Percentiles rank a stretch among this genome's conserved stretches.
Conservation (phyloP, 2,113 vertebrate species). For the Phalacrocorax brasilianus region DNA sequence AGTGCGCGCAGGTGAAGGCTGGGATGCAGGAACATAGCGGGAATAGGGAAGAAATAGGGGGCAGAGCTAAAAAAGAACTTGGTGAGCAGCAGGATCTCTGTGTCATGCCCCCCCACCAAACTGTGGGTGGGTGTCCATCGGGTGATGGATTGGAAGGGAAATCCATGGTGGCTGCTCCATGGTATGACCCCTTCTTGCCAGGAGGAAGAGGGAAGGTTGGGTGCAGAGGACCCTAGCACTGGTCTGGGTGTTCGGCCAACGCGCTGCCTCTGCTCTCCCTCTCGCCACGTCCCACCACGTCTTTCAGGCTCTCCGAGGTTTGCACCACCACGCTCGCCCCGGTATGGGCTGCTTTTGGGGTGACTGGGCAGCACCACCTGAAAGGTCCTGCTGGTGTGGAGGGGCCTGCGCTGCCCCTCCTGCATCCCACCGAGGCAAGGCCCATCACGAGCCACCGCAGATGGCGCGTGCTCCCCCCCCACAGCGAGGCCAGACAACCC, state of each 20-base stretch:
- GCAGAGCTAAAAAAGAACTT: not conserved
- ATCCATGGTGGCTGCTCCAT: not conserved
- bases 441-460: rapidly evolving
- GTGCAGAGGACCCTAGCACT: rapidly evolving
- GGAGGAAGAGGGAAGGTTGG: not conserved
- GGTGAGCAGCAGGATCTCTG: not conserved
- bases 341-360: not conserved
- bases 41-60: not conserved
- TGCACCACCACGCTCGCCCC: rapidly evolving
- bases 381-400: rapidly evolving
- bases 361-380: not conserved
- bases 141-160: not conserved
- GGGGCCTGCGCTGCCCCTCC: not conserved
- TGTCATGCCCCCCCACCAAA: not conserved
- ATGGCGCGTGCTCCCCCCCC: rapidly evolving
- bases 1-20: not conserved
- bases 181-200: rapidly evolving
- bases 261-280: not conserved
- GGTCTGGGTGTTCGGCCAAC: not conserved
- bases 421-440: too few relatives aligned
- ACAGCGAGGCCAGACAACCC: rapidly evolving
- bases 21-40: not conserved
- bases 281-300: rapidly evolving
- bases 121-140: rapidly evolving
- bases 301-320: not conserved